Evolutionary conservation across 1,140 invertebrate species (phyloP), one percentile per base, ranked within the genome.

Genomic region (Bombus impatiens): DNA sequence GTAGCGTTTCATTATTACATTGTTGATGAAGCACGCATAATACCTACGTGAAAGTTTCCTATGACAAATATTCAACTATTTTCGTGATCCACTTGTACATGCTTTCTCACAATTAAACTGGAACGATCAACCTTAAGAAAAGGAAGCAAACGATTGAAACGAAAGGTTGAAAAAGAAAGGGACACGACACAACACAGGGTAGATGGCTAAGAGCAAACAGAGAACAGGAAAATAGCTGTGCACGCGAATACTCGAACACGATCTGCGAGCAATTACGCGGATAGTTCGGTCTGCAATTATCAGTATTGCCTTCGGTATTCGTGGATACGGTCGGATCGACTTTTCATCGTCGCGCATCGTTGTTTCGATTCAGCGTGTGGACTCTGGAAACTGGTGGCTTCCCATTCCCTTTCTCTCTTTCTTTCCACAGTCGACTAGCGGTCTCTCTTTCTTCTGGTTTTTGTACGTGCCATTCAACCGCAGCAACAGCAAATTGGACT

Each of bases 401-500:
- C 40, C 10, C 53, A 4, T 65, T 53, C 9, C 12, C 32, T 15
- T 25, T 28, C n/a, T 74, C 47, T 67, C 42, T 53, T 47, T 53
- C 35, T 53, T 40, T 75, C 59, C 8, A 62, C 12, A 35, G 15
- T 67, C 65, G 65, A 67, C 32, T 67, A 67, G n/a, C 6, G 32
- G n/a, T 67, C 65, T 67, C 65, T 35, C 65, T 35, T 67, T 32
- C 65, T 67, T 67, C 32, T 22, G 44, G 22, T 59, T 84, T 84
- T 71, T 71, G 12, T 79, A 84, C 82, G 82, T 62, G 82, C 67
- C 82, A 47, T 79, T 62, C 82, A 84, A 77, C 82, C 82, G 37
- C 62, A 37, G 75, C 53, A 65, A 82, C 71, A 44, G 80, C 82
- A 84, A 84, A 84, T 84, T 84, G 82, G 67, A 84, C 82, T 79